Evolutionary conservation across 2,888 invertebrate genomes (phyloP), one percentile per base, ranked within the genome.

Genomic region (Hydriomena furcata): DNA sequence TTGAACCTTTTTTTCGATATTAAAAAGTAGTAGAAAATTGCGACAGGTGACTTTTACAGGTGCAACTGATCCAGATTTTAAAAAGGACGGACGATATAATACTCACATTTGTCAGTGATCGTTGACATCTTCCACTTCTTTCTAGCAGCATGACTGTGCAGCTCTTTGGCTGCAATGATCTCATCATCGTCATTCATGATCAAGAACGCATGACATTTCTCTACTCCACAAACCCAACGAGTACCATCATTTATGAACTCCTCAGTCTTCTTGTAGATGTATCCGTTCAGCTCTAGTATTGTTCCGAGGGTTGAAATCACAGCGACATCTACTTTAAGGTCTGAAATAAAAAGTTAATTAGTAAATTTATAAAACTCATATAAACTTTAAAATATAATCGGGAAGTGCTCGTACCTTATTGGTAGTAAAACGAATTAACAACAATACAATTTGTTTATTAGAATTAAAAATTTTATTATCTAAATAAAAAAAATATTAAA

Each of bases 121-220:
- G 40, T 35, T 1, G 13, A 25, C 60, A 58, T 58, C 47, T 55
- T 37, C 58, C 58, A 54, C 23, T 54, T 58, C 45, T 58, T 60
- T 37, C 44, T 52, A 42, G 58, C 58, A 24, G 58, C 56, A 34
- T 61, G 61, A 21, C 48, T 57, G 24, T 61, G 61, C 5, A 49
- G 37, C 20, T 61, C 61, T 8, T 56, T 55, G 7, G 58, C 42
- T 1, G 58, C 51, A 8, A 61, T 42, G 8, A 61, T 55, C 24
- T 57, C 58, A 41, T 58, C 58, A 32, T 57, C 49, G 6, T 52
- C 52, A 11, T 51, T 61, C 25, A 61, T 55, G 7, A 58, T 52
- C 6, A 61, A 34, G 37, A 55, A 61, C 1, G 61, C 61, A 17
- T 49, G 47, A 21, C 61, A 61, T n/a, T 52, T 52, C 2, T 49